These are phyloP conservation scores for Apodemia zela DNA, from an alignment of 2,888 invertebrate genomes.

Conservation along the genomic window DNA sequence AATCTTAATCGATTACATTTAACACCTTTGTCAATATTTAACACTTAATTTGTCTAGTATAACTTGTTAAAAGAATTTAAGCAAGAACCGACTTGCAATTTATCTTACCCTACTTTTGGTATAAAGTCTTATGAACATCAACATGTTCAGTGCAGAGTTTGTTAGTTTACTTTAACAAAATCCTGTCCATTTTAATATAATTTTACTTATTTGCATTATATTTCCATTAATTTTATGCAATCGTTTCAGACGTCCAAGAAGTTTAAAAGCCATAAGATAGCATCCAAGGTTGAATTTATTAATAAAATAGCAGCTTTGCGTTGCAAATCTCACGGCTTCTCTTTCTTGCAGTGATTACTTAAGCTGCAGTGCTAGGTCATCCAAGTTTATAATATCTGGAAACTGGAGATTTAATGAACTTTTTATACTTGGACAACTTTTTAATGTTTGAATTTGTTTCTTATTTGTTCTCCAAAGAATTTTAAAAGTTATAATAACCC, in stretches of 20 bases:
- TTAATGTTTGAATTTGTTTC: not conserved
- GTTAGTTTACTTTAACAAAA: not conserved
- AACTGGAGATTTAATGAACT: constrained; percentile 8
- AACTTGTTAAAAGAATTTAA: no score
- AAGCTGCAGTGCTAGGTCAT: constrained; percentile 24
- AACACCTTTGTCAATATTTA: no score
- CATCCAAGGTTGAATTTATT: constrained; percentile 54
- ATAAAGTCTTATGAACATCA: no score
- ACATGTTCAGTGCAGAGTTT: no score
- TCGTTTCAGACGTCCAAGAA: not conserved
- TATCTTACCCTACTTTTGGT: no score
- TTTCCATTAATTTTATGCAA: not conserved
- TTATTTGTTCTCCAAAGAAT: no score
- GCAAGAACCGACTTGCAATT: no score
- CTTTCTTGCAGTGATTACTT: constrained; percentile 44
- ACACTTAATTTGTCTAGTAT: no score
- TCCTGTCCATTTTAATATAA: constrained; percentile 35
- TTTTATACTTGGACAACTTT: not conserved
- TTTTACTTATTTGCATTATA: not conserved
- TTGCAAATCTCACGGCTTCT: constrained; percentile 54
- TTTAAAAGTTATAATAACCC: no score
- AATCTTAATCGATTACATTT: no score
- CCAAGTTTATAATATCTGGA: not conserved
- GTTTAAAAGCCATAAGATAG: constrained; percentile 16
- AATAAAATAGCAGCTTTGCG: constrained; percentile 70